Evolutionary conservation across 2,888 invertebrate genomes (phyloP).

Genomic region (Mythimna pallens): DNA sequence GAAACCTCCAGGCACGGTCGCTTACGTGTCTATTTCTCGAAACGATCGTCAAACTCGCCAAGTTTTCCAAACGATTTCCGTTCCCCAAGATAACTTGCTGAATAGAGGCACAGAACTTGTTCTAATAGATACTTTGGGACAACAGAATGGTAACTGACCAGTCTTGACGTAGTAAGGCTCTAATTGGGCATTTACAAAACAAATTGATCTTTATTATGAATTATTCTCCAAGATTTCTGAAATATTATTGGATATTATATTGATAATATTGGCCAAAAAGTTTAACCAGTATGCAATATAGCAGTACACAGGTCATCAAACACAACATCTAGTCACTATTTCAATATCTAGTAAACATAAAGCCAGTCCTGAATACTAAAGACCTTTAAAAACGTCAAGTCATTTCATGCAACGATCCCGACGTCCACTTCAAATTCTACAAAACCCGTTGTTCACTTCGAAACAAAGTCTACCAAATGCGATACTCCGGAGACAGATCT

Average conservation of each 20-base stretch:
- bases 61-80: constrained; percentile 44
- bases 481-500: constrained; percentile 71
- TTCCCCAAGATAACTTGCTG: constrained; percentile 26
- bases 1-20: constrained; percentile 23
- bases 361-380: constrained; percentile 23
- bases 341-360: not conserved
- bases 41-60: constrained; percentile 37
- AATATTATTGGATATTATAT: not conserved
- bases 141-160: constrained; percentile 36
- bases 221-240: not conserved
- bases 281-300: no score
- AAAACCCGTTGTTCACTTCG: constrained; percentile 42
- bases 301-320: not conserved
- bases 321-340: not conserved
- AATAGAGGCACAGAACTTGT: constrained; percentile 43
- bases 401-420: constrained; percentile 24
- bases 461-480: constrained; percentile 55
- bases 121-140: constrained; percentile 50
- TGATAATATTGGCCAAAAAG: no score
- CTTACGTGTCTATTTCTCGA: constrained; percentile 41
- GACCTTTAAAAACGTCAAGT: constrained; percentile 22
- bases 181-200: constrained; percentile 7
- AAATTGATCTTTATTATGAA: constrained; percentile 29
- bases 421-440: constrained; percentile 20
- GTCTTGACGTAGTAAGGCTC: constrained; percentile 11